These are phyloP conservation scores for Galeruca laticollis DNA, from an alignment of 2,888 invertebrate species.

Conservation along the genomic window DNA sequence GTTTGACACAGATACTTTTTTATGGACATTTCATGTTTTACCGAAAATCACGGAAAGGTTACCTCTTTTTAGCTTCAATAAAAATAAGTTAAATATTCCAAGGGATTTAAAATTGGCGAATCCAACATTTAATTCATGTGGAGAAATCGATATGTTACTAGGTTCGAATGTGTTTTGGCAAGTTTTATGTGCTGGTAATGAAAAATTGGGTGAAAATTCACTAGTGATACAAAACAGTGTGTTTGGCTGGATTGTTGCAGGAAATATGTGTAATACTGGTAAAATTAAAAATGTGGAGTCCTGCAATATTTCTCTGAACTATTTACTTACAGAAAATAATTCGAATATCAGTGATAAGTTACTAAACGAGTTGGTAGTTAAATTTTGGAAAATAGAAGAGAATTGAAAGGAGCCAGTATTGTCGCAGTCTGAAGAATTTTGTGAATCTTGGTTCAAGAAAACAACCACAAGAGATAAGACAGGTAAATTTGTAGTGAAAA, in stretches of 20 bases:
- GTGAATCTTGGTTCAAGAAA: constrained; percentile 22
- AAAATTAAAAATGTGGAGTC: neutral
- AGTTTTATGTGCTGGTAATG: constrained; percentile 20
- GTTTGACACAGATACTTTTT: too few relatives aligned
- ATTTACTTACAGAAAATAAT: constrained; percentile 1
- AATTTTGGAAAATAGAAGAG: too few relatives aligned
- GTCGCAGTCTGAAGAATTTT: constrained; percentile 23
- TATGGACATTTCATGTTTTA: too few relatives aligned
- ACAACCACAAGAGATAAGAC: constrained; percentile 6
- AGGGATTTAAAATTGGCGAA: constrained; percentile 25
- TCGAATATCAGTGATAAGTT: neutral
- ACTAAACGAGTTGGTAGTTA: neutral
- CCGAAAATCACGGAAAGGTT: too few relatives aligned
- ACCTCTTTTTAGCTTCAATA: too few relatives aligned
- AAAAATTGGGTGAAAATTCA: constrained; percentile 14
- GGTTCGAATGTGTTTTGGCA: constrained; percentile 34
- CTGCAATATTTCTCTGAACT: neutral
- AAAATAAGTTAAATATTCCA: too few relatives aligned
- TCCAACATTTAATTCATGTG: constrained; percentile 13
- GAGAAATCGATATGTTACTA: constrained; percentile 30
- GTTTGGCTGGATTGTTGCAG: constrained; percentile 31
- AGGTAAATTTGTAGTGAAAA: constrained; percentile 14
- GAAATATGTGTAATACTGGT: constrained; percentile 8
- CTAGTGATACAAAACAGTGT: constrained; percentile 25
- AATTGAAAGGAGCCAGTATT: too few relatives aligned